Evolutionary conservation across 2,113 vertebrate genomes (phyloP).

Genomic region (human): DNA sequence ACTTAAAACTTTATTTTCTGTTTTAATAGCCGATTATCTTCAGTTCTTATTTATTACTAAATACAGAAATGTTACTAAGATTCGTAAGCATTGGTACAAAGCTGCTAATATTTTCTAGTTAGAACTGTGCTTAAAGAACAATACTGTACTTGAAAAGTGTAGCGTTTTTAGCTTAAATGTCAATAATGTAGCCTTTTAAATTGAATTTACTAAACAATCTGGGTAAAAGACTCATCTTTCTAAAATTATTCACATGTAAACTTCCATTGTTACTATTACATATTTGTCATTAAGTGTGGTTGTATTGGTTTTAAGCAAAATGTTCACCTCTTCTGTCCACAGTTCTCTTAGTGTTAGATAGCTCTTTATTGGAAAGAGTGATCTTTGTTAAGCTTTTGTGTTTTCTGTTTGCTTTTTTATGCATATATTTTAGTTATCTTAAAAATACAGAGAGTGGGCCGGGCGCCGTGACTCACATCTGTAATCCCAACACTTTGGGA

Average conservation of each 20-base stretch:
- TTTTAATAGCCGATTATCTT: not conserved
- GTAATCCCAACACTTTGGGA: no score
- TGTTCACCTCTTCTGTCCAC: not conserved
- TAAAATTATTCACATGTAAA: not conserved
- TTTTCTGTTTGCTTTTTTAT: not conserved
- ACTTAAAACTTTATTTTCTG: constrained; percentile 3
- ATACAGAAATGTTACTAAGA: not conserved
- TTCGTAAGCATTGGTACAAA: not conserved
- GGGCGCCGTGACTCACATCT: no score
- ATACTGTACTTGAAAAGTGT: not conserved
- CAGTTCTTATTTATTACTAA: not conserved
- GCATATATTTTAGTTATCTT: not conserved
- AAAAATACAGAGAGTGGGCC: not conserved
- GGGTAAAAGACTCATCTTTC: not conserved
- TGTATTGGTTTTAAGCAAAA: not conserved
- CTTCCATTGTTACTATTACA: not conserved
- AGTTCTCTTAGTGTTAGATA: not conserved
- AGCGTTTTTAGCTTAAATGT: not conserved
- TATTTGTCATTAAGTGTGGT: not conserved
- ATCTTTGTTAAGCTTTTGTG: not conserved
- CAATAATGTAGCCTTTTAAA: not conserved
- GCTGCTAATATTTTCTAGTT: not conserved
- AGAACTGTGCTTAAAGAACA: not conserved
- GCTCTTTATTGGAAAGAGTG: not conserved
- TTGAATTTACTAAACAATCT: not conserved